Conservation (phyloP, 2,113 vertebrate genomes). For the Bostrychus sinensis region DNA sequence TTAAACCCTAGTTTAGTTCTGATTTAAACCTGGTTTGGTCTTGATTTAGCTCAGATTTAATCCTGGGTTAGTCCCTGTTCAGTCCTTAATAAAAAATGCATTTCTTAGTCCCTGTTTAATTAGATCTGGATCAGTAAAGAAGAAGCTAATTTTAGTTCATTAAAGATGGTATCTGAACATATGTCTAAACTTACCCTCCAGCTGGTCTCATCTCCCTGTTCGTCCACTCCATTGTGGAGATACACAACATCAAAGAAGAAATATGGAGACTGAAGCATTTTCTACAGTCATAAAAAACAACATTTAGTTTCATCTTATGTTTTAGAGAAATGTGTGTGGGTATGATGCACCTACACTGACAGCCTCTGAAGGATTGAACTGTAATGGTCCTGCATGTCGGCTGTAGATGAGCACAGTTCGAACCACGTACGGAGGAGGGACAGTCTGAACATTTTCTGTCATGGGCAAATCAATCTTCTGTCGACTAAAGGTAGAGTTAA, state of each 20-base stretch:
- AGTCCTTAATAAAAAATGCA: too few species aligned
- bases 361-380: conserved; percentile 84
- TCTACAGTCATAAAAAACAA: conserved; percentile 73
- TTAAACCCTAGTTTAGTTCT: too few species aligned
- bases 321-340: background rate
- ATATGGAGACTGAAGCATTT: conserved; percentile 94
- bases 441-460: conserved; percentile 90
- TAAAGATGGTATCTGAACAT: background rate
- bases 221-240: conserved; percentile 87
- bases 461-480: conserved; percentile 92
- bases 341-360: conserved; percentile 81
- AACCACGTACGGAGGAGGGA: conserved; percentile 91
- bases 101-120: too few species aligned
- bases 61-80: too few species aligned
- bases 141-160: too few species aligned
- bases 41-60: too few species aligned
- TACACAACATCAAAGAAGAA: conserved; percentile 92
- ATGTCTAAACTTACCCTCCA: conserved; percentile 84
- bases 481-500: conserved; percentile 73
- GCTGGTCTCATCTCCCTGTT: conserved; percentile 86
- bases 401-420: conserved; percentile 90
- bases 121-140: too few species aligned
- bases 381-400: conserved; percentile 85
- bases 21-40: too few species aligned
- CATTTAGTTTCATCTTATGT: background rate